Evolutionary conservation across 2,113 vertebrate genomes (phyloP), one percentile per base, ranked within the genome.

Genomic region (Callithrix jacchus): DNA sequence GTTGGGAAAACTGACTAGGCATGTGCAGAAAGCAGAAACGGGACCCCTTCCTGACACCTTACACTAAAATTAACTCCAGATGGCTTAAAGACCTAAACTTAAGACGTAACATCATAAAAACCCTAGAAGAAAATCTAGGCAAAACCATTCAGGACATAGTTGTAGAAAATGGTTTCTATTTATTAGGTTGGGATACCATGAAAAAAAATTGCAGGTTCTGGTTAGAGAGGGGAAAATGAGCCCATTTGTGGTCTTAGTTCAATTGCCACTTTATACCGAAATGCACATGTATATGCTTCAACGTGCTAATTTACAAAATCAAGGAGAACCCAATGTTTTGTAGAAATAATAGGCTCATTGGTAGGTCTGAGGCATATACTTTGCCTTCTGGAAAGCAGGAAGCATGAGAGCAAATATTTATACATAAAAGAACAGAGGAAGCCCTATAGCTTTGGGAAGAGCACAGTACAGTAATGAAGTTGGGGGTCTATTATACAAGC

Each of bases 241-340:
- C 6, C 14, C 27, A 5, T 6, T 20, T 70, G 14, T 0, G 54
- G 11, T 54, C 27, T 6, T 7, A 35, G 9, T 20, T 45, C 8
- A 68, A 4, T 2, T 9, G 40, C 18, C 11, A 12, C 21, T 11
- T 35, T 64, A 5, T 37, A 32, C 2, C 1, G 13, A 37, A 79
- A 45, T 40, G 20, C 13, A 20, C 37, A 23, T 18, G 4, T n/a
- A 6, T 5, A 8, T 49, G 3, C 2, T 42, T 66, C 12, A 8
- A 20, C 3, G 12, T 9, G 8, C n/a, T 77, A 8, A 35, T 4
- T 13, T 54, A 8, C 6, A 20, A 1, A 3, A n/a, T 5, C 5
- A 54, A 86, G 17, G 13, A 56, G 0, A 35, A 17, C 8, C 4
- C 4, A 35, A 4, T 40, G 9, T 56, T 47, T 12, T 61, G 0